Evolutionary conservation across 2,113 vertebrate genomes (phyloP).

Genomic region (Leptobrachium ailaonicum): DNA sequence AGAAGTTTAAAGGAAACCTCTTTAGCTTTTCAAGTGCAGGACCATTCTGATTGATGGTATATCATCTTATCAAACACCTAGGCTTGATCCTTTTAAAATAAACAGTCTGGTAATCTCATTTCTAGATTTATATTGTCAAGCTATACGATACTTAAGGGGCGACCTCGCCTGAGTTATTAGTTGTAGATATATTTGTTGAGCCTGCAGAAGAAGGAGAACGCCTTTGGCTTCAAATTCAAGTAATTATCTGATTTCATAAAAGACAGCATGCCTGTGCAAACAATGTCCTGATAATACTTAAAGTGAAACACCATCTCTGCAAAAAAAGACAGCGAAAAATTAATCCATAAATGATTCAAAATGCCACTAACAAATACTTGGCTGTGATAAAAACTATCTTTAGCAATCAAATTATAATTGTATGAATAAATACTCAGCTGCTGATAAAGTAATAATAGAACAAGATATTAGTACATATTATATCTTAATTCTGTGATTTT

Average conservation of each 20-base stretch:
- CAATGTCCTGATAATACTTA: conserved; percentile 48
- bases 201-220: conserved; percentile 37
- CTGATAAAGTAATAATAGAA: too few species aligned
- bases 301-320: conserved; percentile 15
- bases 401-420: conserved; percentile 7
- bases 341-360: neutral
- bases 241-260: conserved; percentile 51
- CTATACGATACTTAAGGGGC: conserved; percentile 3
- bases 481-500: too few species aligned
- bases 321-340: neutral
- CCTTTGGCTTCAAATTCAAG: conserved; percentile 35
- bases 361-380: conserved; percentile 5
- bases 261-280: conserved; percentile 50
- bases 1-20: conserved; percentile 11
- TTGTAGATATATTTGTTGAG: conserved; percentile 41
- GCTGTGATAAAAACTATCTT: conserved; percentile 3
- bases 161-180: conserved; percentile 44
- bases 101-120: conserved; percentile 49
- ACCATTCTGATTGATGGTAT: conserved; percentile 18
- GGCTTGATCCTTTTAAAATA: conserved; percentile 14
- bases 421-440: too few species aligned
- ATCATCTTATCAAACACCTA: conserved; percentile 2
- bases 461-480: too few species aligned
- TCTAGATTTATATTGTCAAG: conserved; percentile 40
- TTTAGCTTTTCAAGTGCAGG: conserved; percentile 22